Conservation (phyloP, 2,113 vertebrate species). For the Silurus asotus region DNA sequence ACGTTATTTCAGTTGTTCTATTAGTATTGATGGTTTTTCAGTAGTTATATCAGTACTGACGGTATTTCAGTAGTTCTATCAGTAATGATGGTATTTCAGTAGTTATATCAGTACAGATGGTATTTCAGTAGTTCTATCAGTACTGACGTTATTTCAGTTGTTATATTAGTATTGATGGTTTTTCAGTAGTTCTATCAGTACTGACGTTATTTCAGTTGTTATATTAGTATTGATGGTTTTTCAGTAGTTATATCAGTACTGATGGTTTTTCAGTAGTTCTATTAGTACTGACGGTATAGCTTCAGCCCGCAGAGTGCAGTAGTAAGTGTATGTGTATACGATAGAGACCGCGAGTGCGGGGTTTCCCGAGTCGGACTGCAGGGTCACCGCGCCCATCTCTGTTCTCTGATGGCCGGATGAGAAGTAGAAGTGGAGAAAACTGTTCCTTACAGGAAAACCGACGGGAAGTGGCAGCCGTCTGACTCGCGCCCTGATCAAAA, state of each 20-base stretch:
- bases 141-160: background rate
- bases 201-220: background rate
- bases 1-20: background rate
- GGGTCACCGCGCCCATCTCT: slow-evolving; percentile 82
- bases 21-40: background rate
- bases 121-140: background rate
- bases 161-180: background rate
- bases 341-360: slow-evolving; percentile 62
- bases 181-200: background rate
- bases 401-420: slow-evolving; percentile 72
- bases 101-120: background rate
- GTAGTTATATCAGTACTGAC: background rate
- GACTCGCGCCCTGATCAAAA: slow-evolving; percentile 30
- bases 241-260: background rate
- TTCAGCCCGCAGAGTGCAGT: background rate
- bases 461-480: slow-evolving; percentile 51
- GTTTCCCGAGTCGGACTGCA: slow-evolving; percentile 78
- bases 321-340: background rate
- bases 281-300: background rate
- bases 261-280: too few relatives aligned
- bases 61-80: background rate
- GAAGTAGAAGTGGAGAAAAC: slow-evolving; percentile 55
- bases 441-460: slow-evolving; percentile 55
- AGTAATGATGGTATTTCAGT: background rate
- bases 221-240: background rate